Evolutionary conservation across 2,113 vertebrate species (phyloP), one percentile per base, ranked within the genome.

Genomic region (Cromileptes altivelis): DNA sequence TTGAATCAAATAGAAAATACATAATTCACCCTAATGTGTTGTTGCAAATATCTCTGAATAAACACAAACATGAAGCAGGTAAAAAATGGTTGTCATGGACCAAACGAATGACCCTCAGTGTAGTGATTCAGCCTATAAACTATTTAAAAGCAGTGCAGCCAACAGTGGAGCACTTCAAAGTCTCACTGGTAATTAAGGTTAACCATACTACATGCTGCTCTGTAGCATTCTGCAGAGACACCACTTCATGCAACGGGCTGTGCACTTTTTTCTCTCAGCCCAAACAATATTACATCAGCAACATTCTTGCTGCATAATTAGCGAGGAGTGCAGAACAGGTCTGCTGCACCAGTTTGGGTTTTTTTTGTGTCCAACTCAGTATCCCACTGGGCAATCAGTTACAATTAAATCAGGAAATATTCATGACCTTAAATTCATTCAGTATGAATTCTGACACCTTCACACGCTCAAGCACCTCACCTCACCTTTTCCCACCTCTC

Each of bases 251-350:
- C 52, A 30, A 75, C 45, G 70, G 70, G 60, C 57, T 21, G 17
- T 61, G 27, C 42, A 52, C 30, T n/a, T 78, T 69, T 80, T 27
- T 33, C 18, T 45, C 52, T 75, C 47, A 75, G 40, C 14, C 30
- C 60, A 52, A 83, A 80, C 73, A 85, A 64, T 30, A 74, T 81
- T 62, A 78, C 81, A 86, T 85, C 85, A 90, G 58, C 77, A 78
- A 53, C 80, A 84, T 90, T 88, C 80, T 67, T 75, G 53, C 80
- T 84, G 81, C 61, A 76, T 79, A 91, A 91, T 92, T 87, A 89
- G 78, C 23, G 70, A 75, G 21, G 58, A 79, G 62, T 58, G 56
- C 61, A 81, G 37, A 61, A 33, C 63, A 61, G 52, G 63, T 71
- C 60, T 63, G 65, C 58, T 84, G 74, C 75, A 71, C 72, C 64